A percentile compares a stretch with the other conserved stretches of the same genome.
Evolutionary conservation across 2,797 vertebrate species (phyloP).

Genomic region (Todus mexicanus): DNA sequence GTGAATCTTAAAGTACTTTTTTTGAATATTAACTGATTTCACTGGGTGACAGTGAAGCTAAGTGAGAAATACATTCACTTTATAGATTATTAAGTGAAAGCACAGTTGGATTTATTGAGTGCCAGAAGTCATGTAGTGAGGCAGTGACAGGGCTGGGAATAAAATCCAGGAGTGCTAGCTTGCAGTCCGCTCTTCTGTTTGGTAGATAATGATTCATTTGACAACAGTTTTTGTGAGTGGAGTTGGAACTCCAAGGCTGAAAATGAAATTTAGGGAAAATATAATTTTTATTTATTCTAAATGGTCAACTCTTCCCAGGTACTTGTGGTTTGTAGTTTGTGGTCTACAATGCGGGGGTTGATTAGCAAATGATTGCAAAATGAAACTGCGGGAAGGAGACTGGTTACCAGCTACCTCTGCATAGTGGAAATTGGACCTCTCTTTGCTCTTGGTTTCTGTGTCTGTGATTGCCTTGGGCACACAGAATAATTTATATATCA

Average conservation of each 20-base stretch:
- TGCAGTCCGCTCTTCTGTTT: not conserved
- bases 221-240: not conserved
- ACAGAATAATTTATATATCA: not conserved
- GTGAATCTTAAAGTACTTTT: not conserved
- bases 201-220: not conserved
- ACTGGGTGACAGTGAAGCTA: not conserved
- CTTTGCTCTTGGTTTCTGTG: not conserved
- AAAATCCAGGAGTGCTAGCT: not conserved
- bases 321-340: not conserved
- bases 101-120: not conserved
- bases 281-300: not conserved
- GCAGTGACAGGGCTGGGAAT: not conserved
- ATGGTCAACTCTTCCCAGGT: not conserved
- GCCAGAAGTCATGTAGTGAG: not conserved
- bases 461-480: not conserved
- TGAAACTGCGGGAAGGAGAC: not conserved
- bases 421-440: not conserved
- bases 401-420: not conserved
- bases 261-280: not conserved
- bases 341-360: not conserved
- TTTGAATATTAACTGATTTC: not conserved
- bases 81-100: not conserved
- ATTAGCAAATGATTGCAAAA: not conserved
- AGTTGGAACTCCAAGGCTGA: not conserved
- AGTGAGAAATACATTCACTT: not conserved